Conservation (phyloP, 2,797 vertebrate genomes). For the Dryobates pubescens region DNA sequence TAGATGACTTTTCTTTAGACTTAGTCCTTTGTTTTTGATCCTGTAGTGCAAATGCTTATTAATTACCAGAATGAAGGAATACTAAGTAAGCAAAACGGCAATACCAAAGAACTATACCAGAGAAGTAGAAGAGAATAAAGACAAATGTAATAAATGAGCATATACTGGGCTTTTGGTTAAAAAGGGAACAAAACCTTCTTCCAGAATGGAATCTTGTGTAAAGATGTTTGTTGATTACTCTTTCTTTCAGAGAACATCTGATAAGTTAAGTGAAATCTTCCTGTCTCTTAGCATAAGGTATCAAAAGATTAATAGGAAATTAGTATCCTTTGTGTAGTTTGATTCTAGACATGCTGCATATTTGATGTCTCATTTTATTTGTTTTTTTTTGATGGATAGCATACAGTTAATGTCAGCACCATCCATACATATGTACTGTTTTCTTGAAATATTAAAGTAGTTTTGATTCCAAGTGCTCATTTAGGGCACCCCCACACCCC, state of each 20-base stretch:
- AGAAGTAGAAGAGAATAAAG: background rate
- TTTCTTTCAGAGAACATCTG: background rate
- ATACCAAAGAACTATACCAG: too few relatives aligned
- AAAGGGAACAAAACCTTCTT: background rate
- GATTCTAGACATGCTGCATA: background rate
- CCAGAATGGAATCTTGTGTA: background rate
- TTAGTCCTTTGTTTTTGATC: background rate
- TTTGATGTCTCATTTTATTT: background rate
- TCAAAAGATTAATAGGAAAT: background rate
- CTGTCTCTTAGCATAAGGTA: background rate
- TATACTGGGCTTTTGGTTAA: background rate
- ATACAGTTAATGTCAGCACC: background rate
- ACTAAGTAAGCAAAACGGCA: background rate
- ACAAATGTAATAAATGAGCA: background rate
- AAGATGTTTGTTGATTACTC: background rate
- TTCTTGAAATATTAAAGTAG: background rate
- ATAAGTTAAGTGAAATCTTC: background rate
- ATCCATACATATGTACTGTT: background rate
- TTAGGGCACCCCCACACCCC: background rate
- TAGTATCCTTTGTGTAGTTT: background rate
- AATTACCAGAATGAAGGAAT: background rate
- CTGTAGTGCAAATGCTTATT: background rate
- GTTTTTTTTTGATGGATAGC: background rate
- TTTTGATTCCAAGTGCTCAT: background rate
- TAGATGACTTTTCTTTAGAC: background rate